Base-by-base conservation (phyloP, 2,113 vertebrate species). In the Labeo catla region DNA sequence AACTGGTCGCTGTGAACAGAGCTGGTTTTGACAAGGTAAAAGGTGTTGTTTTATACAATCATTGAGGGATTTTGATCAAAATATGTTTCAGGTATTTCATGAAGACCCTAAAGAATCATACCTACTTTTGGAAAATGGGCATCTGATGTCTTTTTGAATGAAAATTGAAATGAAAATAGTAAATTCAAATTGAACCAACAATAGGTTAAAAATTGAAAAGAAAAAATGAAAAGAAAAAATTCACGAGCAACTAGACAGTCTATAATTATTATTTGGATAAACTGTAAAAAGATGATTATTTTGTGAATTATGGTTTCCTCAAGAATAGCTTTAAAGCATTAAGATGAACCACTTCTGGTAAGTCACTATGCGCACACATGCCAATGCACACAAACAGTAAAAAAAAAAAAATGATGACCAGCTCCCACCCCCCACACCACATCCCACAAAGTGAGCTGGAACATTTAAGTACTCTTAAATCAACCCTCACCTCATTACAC, bases 401-500 rank as follows among this genome's bases (percentile, higher is more conserved):
- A 81, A 65, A 76, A 28, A 28, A 28, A 28, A 28, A 28, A 28
- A 63, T 80, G 57, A 47, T 80, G 57, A 80, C 79, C n/a, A 81
- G 79, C 43, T 47, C n/a, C 21, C 59, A 81, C 59, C 79, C 57
- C 36, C 57, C n/a, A 63, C 36, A 80, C 78, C 57, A 81, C 78
- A 81, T 81, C 78, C 78, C 59, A 81, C 77, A 81, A 47, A 81
- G 36, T 63, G 21, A 81, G 74, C 78, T 66, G 19, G 72, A 80
- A 82, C 68, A 72, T 19, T 16, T 34, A 49, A 21, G 52, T 21
- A 34, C 65, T 72, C 77, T 81, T 76, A 52, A 84, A 90, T 89
- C 89, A 83, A 89, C 86, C 84, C 79, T 76, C 76, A 85, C 86
- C 86, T 82, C 91, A 93, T 92, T 90, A 87, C 74, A 43, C 87